phyloP scores from a whole-genome alignment of 1,140 invertebrate species.

The Lepidotrigona ventralis region DNA sequence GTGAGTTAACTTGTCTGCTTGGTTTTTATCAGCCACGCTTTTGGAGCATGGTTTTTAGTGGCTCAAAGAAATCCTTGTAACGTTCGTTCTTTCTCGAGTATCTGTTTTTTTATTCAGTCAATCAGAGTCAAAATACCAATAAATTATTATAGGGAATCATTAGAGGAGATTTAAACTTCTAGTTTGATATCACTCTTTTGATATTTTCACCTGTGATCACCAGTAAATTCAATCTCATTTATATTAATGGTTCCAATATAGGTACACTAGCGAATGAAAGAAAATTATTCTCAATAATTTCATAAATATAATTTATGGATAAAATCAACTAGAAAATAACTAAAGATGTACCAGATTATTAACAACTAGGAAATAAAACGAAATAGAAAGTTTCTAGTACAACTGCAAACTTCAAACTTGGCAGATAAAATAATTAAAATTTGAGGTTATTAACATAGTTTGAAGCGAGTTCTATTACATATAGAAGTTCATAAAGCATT shows the following conservation, averaged over 20 bases:
- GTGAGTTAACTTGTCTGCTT: slow-evolving; percentile 7
- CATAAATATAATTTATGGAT: no score
- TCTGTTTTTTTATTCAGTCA: background rate
- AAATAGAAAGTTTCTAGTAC: background rate
- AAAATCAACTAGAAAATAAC: no score
- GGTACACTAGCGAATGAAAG: no score
- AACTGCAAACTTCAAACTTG: background rate
- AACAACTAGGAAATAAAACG: no score
- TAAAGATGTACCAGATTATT: no score
- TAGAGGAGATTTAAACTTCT: background rate
- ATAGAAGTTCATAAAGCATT: background rate
- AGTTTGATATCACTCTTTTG: background rate
- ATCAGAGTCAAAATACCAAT: background rate
- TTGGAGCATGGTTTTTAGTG: slow-evolving; percentile 25
- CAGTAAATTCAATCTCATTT: no score
- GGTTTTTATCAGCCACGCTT: slow-evolving; percentile 30
- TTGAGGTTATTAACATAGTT: background rate
- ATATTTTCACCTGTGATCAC: background rate
- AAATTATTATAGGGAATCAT: background rate
- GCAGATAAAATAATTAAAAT: background rate
- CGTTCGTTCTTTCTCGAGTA: background rate
- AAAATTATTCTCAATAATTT: no score
- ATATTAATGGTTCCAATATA: no score
- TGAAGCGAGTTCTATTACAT: no score
- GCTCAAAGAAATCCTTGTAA: slow-evolving; percentile 11